Conservation (phyloP, 2,888 invertebrate genomes). For the Agrotis segetum region DNA sequence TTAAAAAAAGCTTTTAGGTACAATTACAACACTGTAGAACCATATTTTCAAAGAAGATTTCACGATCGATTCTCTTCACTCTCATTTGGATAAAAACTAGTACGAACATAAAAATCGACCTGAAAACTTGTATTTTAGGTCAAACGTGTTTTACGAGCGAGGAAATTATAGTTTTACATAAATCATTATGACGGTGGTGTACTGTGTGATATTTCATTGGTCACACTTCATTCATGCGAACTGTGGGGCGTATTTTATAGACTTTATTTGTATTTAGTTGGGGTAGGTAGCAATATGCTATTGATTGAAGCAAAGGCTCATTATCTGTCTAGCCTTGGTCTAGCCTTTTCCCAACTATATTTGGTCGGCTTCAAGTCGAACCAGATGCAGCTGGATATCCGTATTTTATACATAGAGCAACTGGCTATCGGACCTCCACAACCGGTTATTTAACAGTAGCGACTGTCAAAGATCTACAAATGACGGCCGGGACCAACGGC, state of each 20-base stretch:
- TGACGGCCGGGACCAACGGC: too few relatives aligned
- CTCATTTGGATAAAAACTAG: slow-evolving; percentile 45
- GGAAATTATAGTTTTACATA: slow-evolving; percentile 49
- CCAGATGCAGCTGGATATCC: too few relatives aligned
- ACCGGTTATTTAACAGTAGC: too few relatives aligned
- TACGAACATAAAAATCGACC: slow-evolving; percentile 45
- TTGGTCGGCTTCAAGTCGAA: too few relatives aligned
- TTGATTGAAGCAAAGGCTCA: too few relatives aligned
- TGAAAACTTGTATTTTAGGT: slow-evolving; percentile 49
- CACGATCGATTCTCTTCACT: slow-evolving; percentile 34
- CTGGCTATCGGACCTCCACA: too few relatives aligned
- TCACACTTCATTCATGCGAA: slow-evolving; percentile 38
- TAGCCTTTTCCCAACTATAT: too few relatives aligned
- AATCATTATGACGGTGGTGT: slow-evolving; percentile 32
- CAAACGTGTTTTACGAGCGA: slow-evolving; percentile 53
- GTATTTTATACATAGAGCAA: too few relatives aligned
- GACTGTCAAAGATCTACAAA: too few relatives aligned
- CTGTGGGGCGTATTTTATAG: neutral
- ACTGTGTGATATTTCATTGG: slow-evolving; percentile 38
- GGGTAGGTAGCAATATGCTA: neutral
- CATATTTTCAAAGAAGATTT: slow-evolving; percentile 18
- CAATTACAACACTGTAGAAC: neutral
- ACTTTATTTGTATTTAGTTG: neutral
- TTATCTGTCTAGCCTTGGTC: too few relatives aligned
- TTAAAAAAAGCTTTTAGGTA: too few relatives aligned